phyloP scores from a whole-genome alignment of 2,888 invertebrate genomes.

The Drosophila infuscata region DNA sequence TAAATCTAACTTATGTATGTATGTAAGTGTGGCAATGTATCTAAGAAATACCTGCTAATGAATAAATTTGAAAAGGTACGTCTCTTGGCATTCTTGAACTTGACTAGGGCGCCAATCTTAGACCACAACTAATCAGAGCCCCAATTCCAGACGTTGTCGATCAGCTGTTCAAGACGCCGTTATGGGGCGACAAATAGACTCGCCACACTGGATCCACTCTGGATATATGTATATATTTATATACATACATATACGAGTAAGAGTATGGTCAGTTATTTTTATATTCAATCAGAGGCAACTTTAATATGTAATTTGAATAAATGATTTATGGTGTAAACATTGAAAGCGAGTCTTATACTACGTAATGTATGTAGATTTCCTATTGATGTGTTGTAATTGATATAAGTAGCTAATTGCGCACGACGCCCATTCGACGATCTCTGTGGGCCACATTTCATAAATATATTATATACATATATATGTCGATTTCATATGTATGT shows the following conservation, averaged over 20 bases:
- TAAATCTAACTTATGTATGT: slow-evolving; percentile 30
- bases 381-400: slow-evolving; percentile 70
- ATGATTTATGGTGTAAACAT: slow-evolving; percentile 82
- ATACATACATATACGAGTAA: neutral
- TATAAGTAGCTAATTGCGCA: slow-evolving; percentile 78
- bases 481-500: slow-evolving; percentile 12
- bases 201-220: slow-evolving; percentile 45
- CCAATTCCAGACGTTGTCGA: slow-evolving; percentile 44
- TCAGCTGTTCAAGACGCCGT: slow-evolving; percentile 64
- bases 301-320: slow-evolving; percentile 77
- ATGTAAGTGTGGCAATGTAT: slow-evolving; percentile 21
- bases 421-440: slow-evolving; percentile 65
- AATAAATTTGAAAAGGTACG: slow-evolving; percentile 14
- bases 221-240: neutral
- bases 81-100: slow-evolving; percentile 41
- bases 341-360: slow-evolving; percentile 40
- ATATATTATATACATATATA: neutral
- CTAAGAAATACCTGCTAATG: slow-evolving; percentile 32
- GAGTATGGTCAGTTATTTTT: slow-evolving; percentile 16
- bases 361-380: slow-evolving; percentile 35
- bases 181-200: slow-evolving; percentile 61
- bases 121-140: slow-evolving; percentile 19
- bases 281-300: slow-evolving; percentile 36
- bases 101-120: slow-evolving; percentile 41
- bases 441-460: neutral